Evolutionary conservation across 1,140 invertebrate species (phyloP).

Genomic region (Drosophila sp.): DNA sequence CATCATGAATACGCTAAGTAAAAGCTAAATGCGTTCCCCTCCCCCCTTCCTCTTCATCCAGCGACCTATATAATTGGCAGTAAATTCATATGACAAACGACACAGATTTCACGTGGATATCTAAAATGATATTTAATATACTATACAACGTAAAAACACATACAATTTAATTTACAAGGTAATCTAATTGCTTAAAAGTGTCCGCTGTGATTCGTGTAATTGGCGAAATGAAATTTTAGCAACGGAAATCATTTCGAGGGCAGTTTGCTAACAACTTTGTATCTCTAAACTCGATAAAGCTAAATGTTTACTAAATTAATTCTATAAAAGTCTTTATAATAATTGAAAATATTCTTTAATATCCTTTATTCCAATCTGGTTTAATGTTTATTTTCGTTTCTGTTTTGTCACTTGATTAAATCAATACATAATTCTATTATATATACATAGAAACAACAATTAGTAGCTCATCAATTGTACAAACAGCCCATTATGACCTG

Average conservation of each 20-base stretch:
- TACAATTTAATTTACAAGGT: constrained; percentile 42
- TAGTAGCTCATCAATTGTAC: background rate
- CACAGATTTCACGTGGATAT: constrained; percentile 27
- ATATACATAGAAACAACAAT: too few relatives aligned
- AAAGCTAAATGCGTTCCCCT: constrained; percentile 27
- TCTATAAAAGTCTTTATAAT: too few relatives aligned
- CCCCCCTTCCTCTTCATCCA: too few relatives aligned
- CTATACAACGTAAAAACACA: constrained; percentile 13
- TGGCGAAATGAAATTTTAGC: background rate
- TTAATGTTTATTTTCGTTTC: too few relatives aligned
- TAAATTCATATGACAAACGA: constrained; percentile 37
- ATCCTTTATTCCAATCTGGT: too few relatives aligned
- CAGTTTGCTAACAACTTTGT: background rate
- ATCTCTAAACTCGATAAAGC: too few relatives aligned
- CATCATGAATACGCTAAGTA: constrained; percentile 48
- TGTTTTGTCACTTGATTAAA: too few relatives aligned
- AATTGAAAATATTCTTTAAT: too few relatives aligned
- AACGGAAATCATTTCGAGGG: background rate
- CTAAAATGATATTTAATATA: constrained; percentile 20
- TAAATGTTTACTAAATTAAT: too few relatives aligned
- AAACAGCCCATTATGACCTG: background rate
- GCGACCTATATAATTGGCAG: constrained; percentile 8
- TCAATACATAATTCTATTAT: too few relatives aligned
- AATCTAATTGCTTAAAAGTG: constrained; percentile 34
- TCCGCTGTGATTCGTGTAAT: background rate